These are phyloP conservation scores for Pristis pectinata DNA, from an alignment of 2,797 vertebrate genomes.

Conservation along the genomic window DNA sequence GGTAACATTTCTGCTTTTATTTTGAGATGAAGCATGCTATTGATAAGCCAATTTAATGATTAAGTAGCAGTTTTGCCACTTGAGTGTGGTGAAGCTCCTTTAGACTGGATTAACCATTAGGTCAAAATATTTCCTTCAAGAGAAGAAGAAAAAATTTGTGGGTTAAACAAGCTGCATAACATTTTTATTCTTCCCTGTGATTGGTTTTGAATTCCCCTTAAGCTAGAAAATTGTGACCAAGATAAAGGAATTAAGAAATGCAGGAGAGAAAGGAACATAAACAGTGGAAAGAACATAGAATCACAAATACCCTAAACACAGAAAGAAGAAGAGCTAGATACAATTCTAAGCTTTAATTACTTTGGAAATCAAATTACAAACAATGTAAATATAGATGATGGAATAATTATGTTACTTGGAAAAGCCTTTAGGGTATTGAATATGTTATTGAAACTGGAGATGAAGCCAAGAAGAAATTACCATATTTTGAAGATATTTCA, in stretches of 20 bases:
- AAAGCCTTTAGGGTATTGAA: conserved; percentile 7
- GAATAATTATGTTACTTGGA: conserved; percentile 15
- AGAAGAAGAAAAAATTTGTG: background rate
- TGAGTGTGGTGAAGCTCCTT: background rate
- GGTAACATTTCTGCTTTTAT: background rate
- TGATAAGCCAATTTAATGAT: background rate
- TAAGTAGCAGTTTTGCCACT: background rate
- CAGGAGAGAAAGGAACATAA: background rate
- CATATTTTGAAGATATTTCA: background rate
- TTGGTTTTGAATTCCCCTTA: background rate
- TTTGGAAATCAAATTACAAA: conserved; percentile 1
- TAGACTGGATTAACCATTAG: background rate
- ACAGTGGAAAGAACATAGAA: background rate
- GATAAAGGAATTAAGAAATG: background rate
- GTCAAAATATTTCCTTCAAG: background rate
- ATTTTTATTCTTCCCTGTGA: background rate
- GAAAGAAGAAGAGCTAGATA: background rate
- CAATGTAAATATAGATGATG: background rate
- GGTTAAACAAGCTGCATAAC: background rate
- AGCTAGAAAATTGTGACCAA: background rate
- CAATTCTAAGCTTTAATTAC: background rate
- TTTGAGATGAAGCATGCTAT: background rate
- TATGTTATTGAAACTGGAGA: conserved; percentile 1
- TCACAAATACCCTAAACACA: background rate
- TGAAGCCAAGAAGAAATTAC: background rate